These are phyloP conservation scores for Tangachromis dhanisi DNA, from an alignment of 2,113 vertebrate genomes.

Conservation along the genomic window DNA sequence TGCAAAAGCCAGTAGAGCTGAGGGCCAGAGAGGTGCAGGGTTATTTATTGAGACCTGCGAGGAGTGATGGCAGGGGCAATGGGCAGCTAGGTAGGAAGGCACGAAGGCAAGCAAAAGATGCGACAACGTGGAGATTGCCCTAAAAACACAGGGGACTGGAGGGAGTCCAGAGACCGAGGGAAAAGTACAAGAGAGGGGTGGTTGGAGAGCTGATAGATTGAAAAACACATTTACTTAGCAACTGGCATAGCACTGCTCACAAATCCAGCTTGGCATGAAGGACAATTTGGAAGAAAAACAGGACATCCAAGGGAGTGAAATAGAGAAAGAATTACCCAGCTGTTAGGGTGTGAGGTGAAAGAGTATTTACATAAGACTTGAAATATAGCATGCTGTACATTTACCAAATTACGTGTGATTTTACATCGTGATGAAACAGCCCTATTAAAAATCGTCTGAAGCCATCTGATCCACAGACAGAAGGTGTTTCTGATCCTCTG, in stretches of 20 bases:
- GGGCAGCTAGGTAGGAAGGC: slow-evolving; percentile 61
- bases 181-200: slow-evolving; percentile 33
- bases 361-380: not conserved
- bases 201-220: slow-evolving; percentile 64
- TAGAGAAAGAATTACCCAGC: slow-evolving; percentile 18
- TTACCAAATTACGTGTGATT: not conserved
- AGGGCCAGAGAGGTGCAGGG: slow-evolving; percentile 60
- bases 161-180: slow-evolving; percentile 45
- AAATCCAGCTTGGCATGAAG: slow-evolving; percentile 84
- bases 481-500: not conserved
- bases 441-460: not conserved
- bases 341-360: not conserved
- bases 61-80: slow-evolving; percentile 78
- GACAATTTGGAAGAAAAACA: slow-evolving; percentile 81
- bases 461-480: not conserved
- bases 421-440: not conserved
- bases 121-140: slow-evolving; percentile 56
- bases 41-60: slow-evolving; percentile 82
- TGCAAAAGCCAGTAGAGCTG: slow-evolving; percentile 61
- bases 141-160: slow-evolving; percentile 62
- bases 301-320: slow-evolving; percentile 59
- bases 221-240: slow-evolving; percentile 84
- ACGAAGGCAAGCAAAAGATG: slow-evolving; percentile 39
- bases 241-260: slow-evolving; percentile 75
- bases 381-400: not conserved